These are phyloP conservation scores for Thaumatotibia leucotreta DNA, from an alignment of 1,140 invertebrate genomes.

Conservation along the genomic window DNA sequence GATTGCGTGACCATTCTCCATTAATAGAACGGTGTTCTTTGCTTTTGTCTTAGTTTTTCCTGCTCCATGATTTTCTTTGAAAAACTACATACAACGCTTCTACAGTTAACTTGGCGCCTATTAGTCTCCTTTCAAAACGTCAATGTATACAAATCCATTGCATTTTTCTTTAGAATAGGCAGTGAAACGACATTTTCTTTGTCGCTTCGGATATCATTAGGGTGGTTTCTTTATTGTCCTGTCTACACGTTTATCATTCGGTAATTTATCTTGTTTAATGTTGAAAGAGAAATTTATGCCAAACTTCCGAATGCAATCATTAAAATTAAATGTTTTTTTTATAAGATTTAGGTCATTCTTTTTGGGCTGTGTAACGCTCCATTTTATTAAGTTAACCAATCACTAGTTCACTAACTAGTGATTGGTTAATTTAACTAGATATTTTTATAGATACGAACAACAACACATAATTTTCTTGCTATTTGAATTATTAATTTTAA, in stretches of 20 bases:
- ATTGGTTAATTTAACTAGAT: no score
- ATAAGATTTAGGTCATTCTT: neutral
- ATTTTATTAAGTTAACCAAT: neutral
- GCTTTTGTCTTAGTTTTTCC: conserved; percentile 39
- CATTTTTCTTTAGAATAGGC: conserved; percentile 21
- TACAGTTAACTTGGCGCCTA: neutral
- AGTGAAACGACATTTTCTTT: conserved; percentile 18
- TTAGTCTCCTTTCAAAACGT: conserved; percentile 15
- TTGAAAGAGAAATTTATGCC: conserved; percentile 24
- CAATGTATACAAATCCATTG: conserved; percentile 30
- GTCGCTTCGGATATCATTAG: conserved; percentile 26
- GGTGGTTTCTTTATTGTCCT: conserved; percentile 31
- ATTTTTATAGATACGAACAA: no score
- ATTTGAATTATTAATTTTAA: no score
- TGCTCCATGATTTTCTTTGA: conserved; percentile 21
- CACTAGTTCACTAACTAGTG: no score
- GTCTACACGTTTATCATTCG: conserved; percentile 39
- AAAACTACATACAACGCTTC: neutral
- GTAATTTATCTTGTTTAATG: conserved; percentile 32
- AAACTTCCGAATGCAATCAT: conserved; percentile 11
- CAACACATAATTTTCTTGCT: no score
- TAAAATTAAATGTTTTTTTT: conserved; percentile 12
- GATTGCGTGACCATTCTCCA: neutral
- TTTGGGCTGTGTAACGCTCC: neutral
- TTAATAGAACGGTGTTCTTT: conserved; percentile 34